Evolutionary conservation across 2,113 vertebrate genomes (phyloP).

Genomic region (Misgurnus anguillicaudatus): DNA sequence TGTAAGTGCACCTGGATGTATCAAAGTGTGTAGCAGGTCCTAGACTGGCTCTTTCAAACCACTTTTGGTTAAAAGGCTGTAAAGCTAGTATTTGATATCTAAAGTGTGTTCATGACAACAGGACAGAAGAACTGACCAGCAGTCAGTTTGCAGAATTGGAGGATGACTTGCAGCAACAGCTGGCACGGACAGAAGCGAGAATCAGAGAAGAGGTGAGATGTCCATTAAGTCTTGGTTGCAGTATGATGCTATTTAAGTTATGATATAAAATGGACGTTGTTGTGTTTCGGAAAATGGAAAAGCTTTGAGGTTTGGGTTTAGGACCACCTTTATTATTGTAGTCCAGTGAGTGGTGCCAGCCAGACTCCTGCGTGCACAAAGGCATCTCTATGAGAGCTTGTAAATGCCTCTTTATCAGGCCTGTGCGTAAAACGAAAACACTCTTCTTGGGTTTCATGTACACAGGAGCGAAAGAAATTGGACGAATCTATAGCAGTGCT

Average conservation of each 20-base stretch:
- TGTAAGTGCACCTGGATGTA: background rate
- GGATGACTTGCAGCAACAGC: constrained; percentile 74
- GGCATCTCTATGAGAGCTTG: constrained; percentile 57
- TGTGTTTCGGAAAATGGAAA: background rate
- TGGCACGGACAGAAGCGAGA: constrained; percentile 63
- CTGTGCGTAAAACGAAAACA: constrained; percentile 14
- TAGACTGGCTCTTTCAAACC: background rate
- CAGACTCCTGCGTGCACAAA: constrained; percentile 61
- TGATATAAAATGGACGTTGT: background rate
- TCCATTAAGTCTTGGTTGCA: background rate
- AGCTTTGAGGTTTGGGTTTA: background rate
- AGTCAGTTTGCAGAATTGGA: constrained; percentile 74
- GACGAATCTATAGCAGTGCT: constrained; percentile 63
- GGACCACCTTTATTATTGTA: constrained; percentile 54
- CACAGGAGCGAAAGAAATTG: constrained; percentile 73
- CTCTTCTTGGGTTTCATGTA: constrained; percentile 61
- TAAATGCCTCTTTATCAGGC: constrained; percentile 61
- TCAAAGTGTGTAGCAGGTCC: background rate
- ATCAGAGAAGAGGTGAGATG: constrained; percentile 71
- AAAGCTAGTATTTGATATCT: background rate
- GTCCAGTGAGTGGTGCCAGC: constrained; percentile 12
- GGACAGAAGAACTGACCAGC: constrained; percentile 70
- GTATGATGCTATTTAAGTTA: too few relatives aligned
- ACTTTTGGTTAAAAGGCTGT: background rate
- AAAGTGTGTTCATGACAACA: constrained; percentile 50